These are phyloP conservation scores for Watsonalla binaria DNA, from an alignment of 2,888 invertebrate species.

Conservation along the genomic window DNA sequence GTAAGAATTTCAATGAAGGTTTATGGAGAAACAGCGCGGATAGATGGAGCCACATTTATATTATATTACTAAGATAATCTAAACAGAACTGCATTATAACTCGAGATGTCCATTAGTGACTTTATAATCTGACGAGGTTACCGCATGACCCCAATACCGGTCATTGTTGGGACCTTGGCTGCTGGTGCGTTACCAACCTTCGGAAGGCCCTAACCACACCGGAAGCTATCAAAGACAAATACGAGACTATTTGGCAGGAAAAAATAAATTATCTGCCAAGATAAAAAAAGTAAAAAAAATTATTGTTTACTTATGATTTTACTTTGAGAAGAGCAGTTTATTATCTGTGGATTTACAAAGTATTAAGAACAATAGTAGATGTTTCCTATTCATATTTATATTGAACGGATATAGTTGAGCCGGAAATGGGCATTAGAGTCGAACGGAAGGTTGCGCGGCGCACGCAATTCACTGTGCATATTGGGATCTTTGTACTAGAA, in stretches of 20 bases:
- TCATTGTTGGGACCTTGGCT: neutral
- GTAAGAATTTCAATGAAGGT: too few relatives aligned
- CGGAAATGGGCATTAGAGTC: constrained; percentile 52
- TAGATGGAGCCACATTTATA: too few relatives aligned
- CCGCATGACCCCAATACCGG: neutral
- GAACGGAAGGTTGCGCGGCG: constrained; percentile 49
- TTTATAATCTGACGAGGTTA: neutral
- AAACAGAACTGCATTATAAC: too few relatives aligned
- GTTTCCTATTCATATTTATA: constrained; percentile 26
- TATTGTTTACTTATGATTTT: neutral
- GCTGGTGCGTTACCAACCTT: constrained; percentile 1
- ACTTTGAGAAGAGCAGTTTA: too few relatives aligned
- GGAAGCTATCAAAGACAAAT: constrained; percentile 2
- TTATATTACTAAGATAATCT: too few relatives aligned
- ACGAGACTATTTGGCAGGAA: neutral
- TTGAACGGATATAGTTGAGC: constrained; percentile 33
- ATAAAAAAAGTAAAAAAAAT: neutral
- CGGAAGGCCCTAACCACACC: neutral
- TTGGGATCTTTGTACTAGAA: too few relatives aligned
- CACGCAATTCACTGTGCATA: constrained; percentile 38
- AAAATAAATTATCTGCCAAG: neutral
- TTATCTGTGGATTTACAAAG: too few relatives aligned
- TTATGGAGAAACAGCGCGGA: too few relatives aligned
- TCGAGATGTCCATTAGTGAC: too few relatives aligned
- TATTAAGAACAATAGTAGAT: neutral